Conservation (phyloP, 2,113 vertebrate genomes). For the Pogonocichla stellata region DNA sequence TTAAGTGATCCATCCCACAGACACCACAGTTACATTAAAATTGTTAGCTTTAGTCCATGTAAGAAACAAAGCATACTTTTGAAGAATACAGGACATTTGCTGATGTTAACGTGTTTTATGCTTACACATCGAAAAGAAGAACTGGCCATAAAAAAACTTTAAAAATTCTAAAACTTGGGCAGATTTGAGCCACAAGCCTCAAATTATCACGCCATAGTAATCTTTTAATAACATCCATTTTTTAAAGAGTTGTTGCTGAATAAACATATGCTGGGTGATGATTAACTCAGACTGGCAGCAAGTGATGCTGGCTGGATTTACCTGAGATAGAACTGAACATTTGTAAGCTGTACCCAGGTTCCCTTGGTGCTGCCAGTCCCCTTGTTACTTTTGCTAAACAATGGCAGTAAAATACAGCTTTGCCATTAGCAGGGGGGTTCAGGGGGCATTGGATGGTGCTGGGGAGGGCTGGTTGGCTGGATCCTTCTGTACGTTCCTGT, state of each 20-base stretch:
- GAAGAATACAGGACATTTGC: not conserved
- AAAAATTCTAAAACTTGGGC: not conserved
- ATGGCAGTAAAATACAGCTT: not conserved
- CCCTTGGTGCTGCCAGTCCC: not conserved
- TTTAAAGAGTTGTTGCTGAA: not conserved
- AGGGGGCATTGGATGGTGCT: not conserved
- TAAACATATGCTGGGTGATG: not conserved
- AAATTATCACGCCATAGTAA: not conserved
- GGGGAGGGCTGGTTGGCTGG: not conserved
- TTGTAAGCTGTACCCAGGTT: not conserved
- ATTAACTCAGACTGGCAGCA: not conserved
- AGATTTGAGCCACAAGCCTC: not conserved
- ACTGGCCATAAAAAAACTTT: not conserved
- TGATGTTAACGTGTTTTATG: not conserved
- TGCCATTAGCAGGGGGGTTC: not conserved
- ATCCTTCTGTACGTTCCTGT: not conserved
- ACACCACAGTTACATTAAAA: not conserved
- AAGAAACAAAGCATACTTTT: not conserved
- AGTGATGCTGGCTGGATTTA: not conserved
- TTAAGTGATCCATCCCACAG: not conserved
- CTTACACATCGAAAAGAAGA: not conserved
- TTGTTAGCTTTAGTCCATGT: not conserved
- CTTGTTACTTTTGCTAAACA: not conserved
- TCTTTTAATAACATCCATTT: not conserved
- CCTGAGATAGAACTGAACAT: not conserved